These are phyloP conservation scores for Nyctibius grandis DNA, from an alignment of 2,797 vertebrate species.

Conservation along the genomic window DNA sequence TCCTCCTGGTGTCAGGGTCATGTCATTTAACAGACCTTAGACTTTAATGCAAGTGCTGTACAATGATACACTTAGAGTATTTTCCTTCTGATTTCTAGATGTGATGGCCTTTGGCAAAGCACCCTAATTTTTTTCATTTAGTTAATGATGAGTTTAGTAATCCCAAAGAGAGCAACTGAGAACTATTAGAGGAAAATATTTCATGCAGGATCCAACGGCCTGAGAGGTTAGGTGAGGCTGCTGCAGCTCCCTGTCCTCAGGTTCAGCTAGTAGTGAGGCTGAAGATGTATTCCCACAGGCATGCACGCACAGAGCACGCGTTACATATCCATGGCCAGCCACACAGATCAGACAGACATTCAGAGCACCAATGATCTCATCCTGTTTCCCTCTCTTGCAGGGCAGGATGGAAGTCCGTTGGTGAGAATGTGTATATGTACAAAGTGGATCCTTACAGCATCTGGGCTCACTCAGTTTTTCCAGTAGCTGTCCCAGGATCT, in stretches of 20 bases:
- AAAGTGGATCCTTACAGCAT: background rate
- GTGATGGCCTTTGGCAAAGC: conserved; percentile 21
- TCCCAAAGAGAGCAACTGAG: background rate
- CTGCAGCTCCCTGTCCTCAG: background rate
- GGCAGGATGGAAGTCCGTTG: background rate
- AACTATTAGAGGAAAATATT: background rate
- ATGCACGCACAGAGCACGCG: accelerated
- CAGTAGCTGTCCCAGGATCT: background rate
- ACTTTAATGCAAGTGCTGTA: background rate
- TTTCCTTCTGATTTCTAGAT: conserved; percentile 1
- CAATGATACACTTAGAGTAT: background rate
- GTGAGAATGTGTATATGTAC: background rate
- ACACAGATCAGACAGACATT: background rate
- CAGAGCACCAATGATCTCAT: background rate
- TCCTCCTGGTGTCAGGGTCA: background rate
- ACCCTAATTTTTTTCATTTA: conserved; percentile 26
- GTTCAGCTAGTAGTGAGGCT: background rate
- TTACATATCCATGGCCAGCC: background rate
- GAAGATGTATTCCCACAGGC: background rate
- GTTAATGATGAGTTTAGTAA: conserved; percentile 24
- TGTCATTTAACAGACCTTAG: background rate
- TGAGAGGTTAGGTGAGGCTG: background rate
- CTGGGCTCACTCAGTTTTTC: background rate
- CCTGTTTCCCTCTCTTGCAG: background rate
- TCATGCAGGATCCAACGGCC: background rate